phyloP scores from a whole-genome alignment of 2,797 vertebrate genomes.

The Danio kyathit region DNA sequence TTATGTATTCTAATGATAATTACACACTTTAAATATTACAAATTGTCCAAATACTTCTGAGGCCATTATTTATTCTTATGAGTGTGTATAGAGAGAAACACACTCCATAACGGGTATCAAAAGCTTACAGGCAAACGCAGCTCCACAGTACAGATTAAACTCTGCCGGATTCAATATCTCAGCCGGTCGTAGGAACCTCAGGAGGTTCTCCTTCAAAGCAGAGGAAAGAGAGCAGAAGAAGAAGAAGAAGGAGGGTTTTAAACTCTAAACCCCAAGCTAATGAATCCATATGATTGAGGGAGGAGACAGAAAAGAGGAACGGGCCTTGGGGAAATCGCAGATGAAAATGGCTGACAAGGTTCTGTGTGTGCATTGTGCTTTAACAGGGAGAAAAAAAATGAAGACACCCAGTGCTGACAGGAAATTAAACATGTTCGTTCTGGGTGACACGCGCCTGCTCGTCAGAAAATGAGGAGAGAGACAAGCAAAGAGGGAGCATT shows the following conservation, averaged over 20 bases:
- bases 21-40: neutral
- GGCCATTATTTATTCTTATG: neutral
- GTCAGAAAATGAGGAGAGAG: slow-evolving; percentile 61
- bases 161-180: slow-evolving; percentile 25
- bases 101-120: neutral
- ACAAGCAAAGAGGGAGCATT: neutral
- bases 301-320: slow-evolving; percentile 48
- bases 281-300: slow-evolving; percentile 45
- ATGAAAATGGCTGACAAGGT: slow-evolving; percentile 58
- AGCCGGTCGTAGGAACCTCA: slow-evolving; percentile 5
- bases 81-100: neutral
- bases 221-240: slow-evolving; percentile 16
- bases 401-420: slow-evolving; percentile 70
- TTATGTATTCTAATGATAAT: neutral
- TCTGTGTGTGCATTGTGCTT: slow-evolving; percentile 67
- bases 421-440: slow-evolving; percentile 82
- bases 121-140: neutral
- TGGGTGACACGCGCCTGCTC: slow-evolving; percentile 71
- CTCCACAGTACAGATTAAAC: slow-evolving; percentile 33
- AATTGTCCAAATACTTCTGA: slow-evolving; percentile 5
- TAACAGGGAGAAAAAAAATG: slow-evolving; percentile 53
- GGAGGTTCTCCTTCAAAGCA: slow-evolving; percentile 36
- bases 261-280: slow-evolving; percentile 34
- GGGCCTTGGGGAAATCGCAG: slow-evolving; percentile 44
- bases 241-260: slow-evolving; percentile 10